Evolutionary conservation across 2,113 vertebrate species (phyloP), one percentile per base, ranked within the genome.

Genomic region (Stegastes partitus): DNA sequence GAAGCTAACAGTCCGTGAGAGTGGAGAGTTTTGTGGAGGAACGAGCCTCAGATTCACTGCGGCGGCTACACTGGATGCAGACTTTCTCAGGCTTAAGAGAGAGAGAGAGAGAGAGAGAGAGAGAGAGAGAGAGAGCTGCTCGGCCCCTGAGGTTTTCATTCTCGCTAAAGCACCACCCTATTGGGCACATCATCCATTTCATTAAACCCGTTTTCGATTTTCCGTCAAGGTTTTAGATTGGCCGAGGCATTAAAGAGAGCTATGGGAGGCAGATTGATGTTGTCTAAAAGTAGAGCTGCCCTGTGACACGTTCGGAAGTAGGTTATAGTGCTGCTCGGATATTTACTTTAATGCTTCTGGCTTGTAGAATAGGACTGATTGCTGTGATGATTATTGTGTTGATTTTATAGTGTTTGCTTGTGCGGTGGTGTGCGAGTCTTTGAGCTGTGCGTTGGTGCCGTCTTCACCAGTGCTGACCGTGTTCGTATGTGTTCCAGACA

Each of bases 401-500:
- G 18, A 68, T 57, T 70, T 68, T 34, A 5, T 50, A 23, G 28
- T 62, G 74, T 75, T 74, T 86, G 74, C n/a, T 74, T 56, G 28
- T 86, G 85, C 67, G 14, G 81, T 90, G 74, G 77, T 83, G 62
- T 81, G 78, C 57, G 50, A 23, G 69, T 49, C 68, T 62, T 72
- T 25, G 31, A 34, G 22, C 10, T 68, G 34, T 70, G 3, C 16
- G 23, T 58, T 3, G 55, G 21, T 42, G 25, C 53, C 21, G 39
- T 1, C 2, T 71, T 54, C 11, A 34, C 12, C n/a, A 3, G 37
- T 69, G 25, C 10, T 86, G 54, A 90, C 76, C 74, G 63, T 57
- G 64, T 37, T 22, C 57, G 1, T 76, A n/a, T 85, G 62, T 79
- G 70, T 85, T 79, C 85, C 96, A 98, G 98, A 99, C 96, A 97